phyloP scores from a whole-genome alignment of 2,888 invertebrate genomes.

The Cotesia congregata region DNA sequence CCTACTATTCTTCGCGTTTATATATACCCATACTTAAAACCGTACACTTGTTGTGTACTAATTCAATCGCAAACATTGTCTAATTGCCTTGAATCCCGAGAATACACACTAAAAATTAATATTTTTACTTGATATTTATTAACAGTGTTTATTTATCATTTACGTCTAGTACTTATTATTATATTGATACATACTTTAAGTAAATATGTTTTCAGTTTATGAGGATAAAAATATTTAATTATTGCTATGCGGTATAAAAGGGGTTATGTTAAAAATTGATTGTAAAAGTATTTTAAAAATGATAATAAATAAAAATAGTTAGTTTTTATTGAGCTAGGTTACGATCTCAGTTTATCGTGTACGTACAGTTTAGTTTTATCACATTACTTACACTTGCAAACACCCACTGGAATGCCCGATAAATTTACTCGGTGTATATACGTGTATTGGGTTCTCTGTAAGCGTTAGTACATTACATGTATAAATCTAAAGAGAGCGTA shows the following conservation, averaged over 20 bases:
- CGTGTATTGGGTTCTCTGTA: not conserved
- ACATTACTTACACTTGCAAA: constrained; percentile 17
- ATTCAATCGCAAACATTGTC: constrained; percentile 41
- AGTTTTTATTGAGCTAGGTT: constrained; percentile 1
- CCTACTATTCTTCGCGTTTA: not conserved
- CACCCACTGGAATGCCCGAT: constrained; percentile 4
- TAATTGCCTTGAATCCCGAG: constrained; percentile 32
- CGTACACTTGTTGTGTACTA: constrained; percentile 30
- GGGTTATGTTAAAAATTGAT: no score
- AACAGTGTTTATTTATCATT: not conserved
- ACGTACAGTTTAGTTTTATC: constrained; percentile 13
- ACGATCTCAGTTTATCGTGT: not conserved
- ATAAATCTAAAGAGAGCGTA: constrained; percentile 21
- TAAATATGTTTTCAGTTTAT: no score
- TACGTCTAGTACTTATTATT: no score
- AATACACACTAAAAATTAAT: not conserved
- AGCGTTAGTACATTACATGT: not conserved
- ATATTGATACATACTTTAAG: no score
- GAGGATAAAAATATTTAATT: no score
- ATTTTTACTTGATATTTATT: not conserved
- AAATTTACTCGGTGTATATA: constrained; percentile 28
- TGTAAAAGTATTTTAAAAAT: constrained; percentile 12
- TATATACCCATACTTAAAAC: not conserved
- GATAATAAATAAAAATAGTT: constrained; percentile 10
- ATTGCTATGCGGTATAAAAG: no score